Base-by-base conservation (phyloP, 1,140 invertebrate species). In the Diplogasteroides magnus region DNA sequence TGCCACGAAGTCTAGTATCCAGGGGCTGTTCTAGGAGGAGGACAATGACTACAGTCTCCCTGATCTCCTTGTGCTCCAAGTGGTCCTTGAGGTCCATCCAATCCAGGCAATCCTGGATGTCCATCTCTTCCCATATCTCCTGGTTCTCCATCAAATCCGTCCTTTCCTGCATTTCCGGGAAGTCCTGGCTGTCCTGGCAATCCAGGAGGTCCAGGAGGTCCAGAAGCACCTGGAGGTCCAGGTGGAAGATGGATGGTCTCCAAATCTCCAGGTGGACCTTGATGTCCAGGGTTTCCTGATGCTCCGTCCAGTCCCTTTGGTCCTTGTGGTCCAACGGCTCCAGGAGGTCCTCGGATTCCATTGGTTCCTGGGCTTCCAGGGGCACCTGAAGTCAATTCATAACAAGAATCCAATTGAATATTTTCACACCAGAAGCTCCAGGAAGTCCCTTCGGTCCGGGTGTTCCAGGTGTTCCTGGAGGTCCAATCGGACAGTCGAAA, bases 1-100 rank as follows among this genome's bases (percentile, higher is more conserved):
- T n/a, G n/a, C n/a, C n/a, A n/a, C n/a, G n/a, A n/a, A n/a, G n/a
- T 48, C 37, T 74, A 74, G 64, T 74, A 74, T 67, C 73, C 73
- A 59, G 73, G 73, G 57, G 73, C 73, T 48, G 73, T 74, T 37
- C 73, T 58, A 31, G 73, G 73, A 56, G 69, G 71, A 60, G 73
- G 70, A 70, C 73, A 74, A 65, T 74, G 73, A 58, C 61, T 64
- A 70, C 73, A 74, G 55, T 57, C 64, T 67, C 73, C 73, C 31
- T 63, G 23, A n/a, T 59, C 67, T 68, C 73, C 73, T 14, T 31
- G 26, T 55, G 29, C 28, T 37, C 73, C 73, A 27, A 62, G 32
- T 56, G 63, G 32, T 48, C 73, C 73, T 48, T 48, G 37, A 11
- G 6, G 6, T 48, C 37, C 37, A 48, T 48, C 37, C 6, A 48